Conservation (phyloP, 2,888 invertebrate genomes). For the Eupeodes latifasciatus region DNA sequence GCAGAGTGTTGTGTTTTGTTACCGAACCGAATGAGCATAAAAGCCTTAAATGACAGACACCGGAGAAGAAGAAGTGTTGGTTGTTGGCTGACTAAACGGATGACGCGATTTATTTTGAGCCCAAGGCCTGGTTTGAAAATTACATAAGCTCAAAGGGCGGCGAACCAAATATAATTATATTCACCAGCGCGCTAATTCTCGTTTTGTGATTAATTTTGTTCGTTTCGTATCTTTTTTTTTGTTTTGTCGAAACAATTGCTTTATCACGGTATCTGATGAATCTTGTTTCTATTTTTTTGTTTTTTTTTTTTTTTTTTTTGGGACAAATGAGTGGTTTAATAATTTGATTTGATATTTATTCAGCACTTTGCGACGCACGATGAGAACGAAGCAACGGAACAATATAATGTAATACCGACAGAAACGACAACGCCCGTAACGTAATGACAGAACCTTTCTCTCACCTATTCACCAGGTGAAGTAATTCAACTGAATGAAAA, state of each 20-base stretch:
- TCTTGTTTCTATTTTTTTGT: constrained; percentile 13
- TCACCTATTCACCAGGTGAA: constrained; percentile 81
- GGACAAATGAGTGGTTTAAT: constrained; percentile 41
- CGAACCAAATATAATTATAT: constrained; percentile 8
- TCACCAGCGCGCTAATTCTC: not conserved
- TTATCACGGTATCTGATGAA: constrained; percentile 4
- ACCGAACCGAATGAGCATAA: not conserved
- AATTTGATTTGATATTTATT: constrained; percentile 24
- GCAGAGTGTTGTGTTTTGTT: not conserved
- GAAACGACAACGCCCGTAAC: constrained; percentile 48
- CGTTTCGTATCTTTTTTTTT: not conserved
- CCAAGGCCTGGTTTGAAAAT: constrained; percentile 29
- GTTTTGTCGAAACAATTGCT: not conserved
- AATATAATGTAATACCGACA: not conserved
- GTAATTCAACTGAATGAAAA: constrained; percentile 82
- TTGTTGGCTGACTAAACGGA: constrained; percentile 11
- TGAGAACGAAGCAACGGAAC: too few species aligned
- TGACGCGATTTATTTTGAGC: constrained; percentile 35
- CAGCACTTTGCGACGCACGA: not conserved
- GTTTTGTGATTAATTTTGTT: too few species aligned
- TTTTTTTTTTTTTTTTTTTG: constrained; percentile 28
- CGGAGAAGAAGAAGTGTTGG: not conserved
- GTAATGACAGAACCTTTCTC: constrained; percentile 65
- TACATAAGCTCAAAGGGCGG: constrained; percentile 37
- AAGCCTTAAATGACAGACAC: not conserved